These are phyloP conservation scores for Mesitornis unicolor DNA, from an alignment of 2,113 vertebrate species.

Conservation along the genomic window DNA sequence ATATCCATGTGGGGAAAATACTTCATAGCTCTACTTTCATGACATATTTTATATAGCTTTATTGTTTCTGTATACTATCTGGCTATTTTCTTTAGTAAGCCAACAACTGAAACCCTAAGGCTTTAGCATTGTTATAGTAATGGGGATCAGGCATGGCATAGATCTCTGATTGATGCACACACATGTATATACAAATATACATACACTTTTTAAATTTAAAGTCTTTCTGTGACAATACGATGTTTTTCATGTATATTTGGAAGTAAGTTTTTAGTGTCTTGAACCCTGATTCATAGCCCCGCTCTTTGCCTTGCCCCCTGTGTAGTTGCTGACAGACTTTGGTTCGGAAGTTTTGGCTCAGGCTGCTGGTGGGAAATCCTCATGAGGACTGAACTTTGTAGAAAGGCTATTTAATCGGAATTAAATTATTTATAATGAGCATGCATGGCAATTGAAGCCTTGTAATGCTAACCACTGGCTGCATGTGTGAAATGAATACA, in stretches of 20 bases:
- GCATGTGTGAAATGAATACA: background rate
- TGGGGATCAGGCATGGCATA: background rate
- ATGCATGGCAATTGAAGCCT: background rate
- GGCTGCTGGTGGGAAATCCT: background rate
- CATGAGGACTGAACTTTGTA: background rate
- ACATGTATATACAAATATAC: no score
- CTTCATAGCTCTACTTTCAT: background rate
- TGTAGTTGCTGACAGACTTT: background rate
- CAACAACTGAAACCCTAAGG: background rate
- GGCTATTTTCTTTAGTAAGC: background rate
- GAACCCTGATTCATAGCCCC: background rate
- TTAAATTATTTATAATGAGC: slow-evolving; percentile 40
- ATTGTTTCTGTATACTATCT: background rate
- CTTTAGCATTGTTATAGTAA: background rate
- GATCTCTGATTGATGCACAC: background rate
- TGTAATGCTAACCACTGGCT: background rate
- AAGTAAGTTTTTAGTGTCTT: background rate
- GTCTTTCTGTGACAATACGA: background rate
- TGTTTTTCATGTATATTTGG: background rate
- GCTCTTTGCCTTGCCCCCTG: background rate
- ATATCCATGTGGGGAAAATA: background rate
- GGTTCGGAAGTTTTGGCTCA: background rate
- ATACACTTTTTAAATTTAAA: fast-evolving
- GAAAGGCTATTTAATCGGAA: background rate
- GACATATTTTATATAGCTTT: background rate